Percentiles rank a stretch among this genome's conserved stretches.
Conservation (phyloP, 2,113 vertebrate species). For the Siphamia tubifer region DNA sequence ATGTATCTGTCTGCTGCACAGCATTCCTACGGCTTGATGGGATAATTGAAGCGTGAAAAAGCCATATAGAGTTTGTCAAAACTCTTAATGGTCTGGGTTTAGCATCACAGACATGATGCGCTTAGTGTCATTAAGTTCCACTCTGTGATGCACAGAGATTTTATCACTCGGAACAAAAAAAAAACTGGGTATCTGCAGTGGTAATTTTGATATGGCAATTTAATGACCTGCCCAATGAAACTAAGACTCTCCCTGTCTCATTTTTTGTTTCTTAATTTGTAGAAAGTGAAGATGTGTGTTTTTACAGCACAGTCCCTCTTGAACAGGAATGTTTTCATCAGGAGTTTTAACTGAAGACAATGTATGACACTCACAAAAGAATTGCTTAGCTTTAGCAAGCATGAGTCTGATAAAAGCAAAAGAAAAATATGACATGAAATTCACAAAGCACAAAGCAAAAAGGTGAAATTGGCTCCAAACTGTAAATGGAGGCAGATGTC, state of each 20-base stretch:
- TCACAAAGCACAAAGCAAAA: too few species aligned
- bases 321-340: background rate
- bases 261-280: background rate
- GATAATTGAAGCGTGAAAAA: slow-evolving; percentile 67
- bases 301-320: background rate
- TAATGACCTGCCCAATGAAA: slow-evolving; percentile 20
- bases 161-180: slow-evolving; percentile 11
- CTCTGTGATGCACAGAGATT: slow-evolving; percentile 27
- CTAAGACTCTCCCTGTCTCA: background rate
- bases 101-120: slow-evolving; percentile 18
- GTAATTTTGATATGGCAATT: slow-evolving; percentile 23
- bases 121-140: slow-evolving; percentile 50
- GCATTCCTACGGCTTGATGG: slow-evolving; percentile 47
- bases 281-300: background rate
- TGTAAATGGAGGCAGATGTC: too few species aligned
- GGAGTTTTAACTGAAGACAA: background rate
- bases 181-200: slow-evolving; percentile 9
- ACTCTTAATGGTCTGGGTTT: slow-evolving; percentile 43
- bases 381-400: too few species aligned
- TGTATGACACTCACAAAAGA: too few species aligned
- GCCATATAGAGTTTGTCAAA: slow-evolving; percentile 61
- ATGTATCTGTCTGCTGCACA: slow-evolving; percentile 36
- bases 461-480: too few species aligned
- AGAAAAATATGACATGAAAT: too few species aligned
- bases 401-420: too few species aligned